These are phyloP conservation scores for Podarcis siculus DNA, from an alignment of 2,797 vertebrate species.

Conservation along the genomic window DNA sequence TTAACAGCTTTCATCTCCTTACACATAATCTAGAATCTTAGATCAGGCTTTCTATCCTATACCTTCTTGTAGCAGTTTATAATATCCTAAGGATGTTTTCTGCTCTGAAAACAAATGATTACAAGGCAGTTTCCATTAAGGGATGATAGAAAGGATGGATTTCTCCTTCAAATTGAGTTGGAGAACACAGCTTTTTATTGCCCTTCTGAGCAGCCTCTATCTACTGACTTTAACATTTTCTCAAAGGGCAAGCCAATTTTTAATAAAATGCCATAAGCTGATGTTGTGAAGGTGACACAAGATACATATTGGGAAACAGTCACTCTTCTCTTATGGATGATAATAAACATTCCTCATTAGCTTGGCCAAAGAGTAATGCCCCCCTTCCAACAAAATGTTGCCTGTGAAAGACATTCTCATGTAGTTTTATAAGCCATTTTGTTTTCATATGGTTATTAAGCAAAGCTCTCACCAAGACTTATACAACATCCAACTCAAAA, in stretches of 20 bases:
- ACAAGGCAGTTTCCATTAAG: neutral
- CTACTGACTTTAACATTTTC: neutral
- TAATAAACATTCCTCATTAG: neutral
- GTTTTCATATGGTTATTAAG: conserved; percentile 26
- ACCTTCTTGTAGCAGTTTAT: neutral
- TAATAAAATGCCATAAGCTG: neutral
- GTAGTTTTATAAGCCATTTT: conserved; percentile 39
- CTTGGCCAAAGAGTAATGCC: neutral
- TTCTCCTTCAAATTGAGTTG: neutral
- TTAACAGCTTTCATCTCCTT: neutral
- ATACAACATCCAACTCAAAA: neutral
- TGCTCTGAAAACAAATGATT: neutral
- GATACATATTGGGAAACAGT: neutral
- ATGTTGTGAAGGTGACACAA: neutral
- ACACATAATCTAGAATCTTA: neutral
- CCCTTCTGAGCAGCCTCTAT: neutral
- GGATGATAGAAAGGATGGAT: neutral
- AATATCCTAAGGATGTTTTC: neutral
- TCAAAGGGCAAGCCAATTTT: neutral
- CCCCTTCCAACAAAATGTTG: neutral
- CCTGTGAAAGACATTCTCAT: neutral
- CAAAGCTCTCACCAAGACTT: neutral
- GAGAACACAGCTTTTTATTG: neutral
- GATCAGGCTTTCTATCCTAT: neutral
- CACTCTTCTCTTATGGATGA: neutral